These are phyloP conservation scores for Glyphotaelius pellucidus DNA, from an alignment of 2,888 invertebrate species.

Conservation along the genomic window DNA sequence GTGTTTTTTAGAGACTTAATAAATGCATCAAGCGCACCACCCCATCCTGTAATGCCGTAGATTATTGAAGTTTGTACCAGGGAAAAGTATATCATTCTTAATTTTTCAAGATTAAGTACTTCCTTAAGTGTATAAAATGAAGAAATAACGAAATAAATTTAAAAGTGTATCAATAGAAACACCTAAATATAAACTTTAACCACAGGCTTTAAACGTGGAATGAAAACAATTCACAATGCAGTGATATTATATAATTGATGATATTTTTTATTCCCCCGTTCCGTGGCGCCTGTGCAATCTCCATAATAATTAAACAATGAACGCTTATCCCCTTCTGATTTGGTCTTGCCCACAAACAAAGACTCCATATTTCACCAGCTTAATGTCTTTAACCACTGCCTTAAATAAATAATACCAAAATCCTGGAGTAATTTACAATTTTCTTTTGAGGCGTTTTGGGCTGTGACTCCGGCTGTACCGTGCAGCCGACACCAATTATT, in stretches of 20 bases:
- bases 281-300: not conserved
- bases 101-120: no score
- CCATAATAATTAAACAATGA: not conserved
- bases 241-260: not conserved
- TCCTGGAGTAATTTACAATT: not conserved
- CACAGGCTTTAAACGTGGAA: no score
- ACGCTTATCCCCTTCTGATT: not conserved
- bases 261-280: not conserved
- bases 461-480: not conserved
- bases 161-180: no score
- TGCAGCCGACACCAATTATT: slow-evolving; percentile 18
- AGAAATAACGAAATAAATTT: no score
- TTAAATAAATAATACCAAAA: not conserved
- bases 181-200: no score
- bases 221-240: no score
- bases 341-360: not conserved
- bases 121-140: no score
- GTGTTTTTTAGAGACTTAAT: no score
- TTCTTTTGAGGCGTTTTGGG: not conserved
- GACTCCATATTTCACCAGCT: not conserved
- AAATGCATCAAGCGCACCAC: no score
- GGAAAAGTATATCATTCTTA: no score
- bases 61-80: no score
- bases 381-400: not conserved
- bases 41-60: no score